phyloP scores from a whole-genome alignment of 2,888 invertebrate genomes.

The Drosophila trichaetosa region DNA sequence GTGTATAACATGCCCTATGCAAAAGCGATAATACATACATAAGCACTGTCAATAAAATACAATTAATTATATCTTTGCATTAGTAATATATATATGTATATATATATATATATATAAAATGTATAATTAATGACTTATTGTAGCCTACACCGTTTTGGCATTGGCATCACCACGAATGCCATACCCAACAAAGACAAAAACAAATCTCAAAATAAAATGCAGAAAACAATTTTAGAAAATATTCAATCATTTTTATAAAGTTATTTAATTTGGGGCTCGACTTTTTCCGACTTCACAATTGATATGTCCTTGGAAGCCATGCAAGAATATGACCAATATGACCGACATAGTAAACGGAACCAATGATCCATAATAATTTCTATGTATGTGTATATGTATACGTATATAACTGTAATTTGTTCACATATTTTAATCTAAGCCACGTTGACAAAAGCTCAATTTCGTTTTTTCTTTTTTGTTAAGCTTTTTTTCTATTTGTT shows the following conservation, averaged over 20 bases:
- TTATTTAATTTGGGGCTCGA: neutral
- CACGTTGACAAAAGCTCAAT: neutral
- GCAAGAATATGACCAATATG: neutral
- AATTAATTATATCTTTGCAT: slow-evolving; percentile 28
- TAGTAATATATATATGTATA: slow-evolving; percentile 22
- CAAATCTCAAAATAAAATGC: slow-evolving; percentile 48
- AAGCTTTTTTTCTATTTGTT: neutral
- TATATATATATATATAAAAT: slow-evolving; percentile 16
- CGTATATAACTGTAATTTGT: too few relatives aligned
- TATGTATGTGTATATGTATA: too few relatives aligned
- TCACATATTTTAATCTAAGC: too few relatives aligned
- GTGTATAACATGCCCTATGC: slow-evolving; percentile 30
- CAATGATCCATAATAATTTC: neutral
- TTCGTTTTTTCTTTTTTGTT: neutral
- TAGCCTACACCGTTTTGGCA: slow-evolving; percentile 44
- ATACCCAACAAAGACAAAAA: slow-evolving; percentile 14
- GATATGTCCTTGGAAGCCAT: neutral
- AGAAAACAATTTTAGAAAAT: slow-evolving; percentile 18
- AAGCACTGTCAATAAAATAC: slow-evolving; percentile 44
- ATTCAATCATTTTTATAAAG: neutral
- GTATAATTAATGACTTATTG: slow-evolving; percentile 28
- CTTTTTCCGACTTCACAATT: neutral
- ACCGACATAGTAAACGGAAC: neutral
- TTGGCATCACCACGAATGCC: slow-evolving; percentile 36
- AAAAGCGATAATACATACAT: slow-evolving; percentile 32